Percentiles rank a stretch among this genome's conserved stretches.
Evolutionary conservation across 2,888 invertebrate genomes (phyloP).

Genomic region (Hoplodrina ambigua): DNA sequence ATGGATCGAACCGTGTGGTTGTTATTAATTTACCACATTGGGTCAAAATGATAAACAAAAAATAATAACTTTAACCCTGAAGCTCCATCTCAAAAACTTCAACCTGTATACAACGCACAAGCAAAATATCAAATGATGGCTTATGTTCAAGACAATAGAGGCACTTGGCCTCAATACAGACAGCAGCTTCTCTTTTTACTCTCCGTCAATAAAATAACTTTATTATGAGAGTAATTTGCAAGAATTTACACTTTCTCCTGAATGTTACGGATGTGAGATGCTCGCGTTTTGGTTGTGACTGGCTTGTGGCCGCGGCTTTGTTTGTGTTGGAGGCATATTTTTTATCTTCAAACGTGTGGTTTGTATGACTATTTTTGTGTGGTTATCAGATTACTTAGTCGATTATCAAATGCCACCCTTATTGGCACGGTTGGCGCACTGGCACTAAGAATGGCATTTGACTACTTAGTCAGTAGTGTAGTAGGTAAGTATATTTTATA

Average conservation of each 20-base stretch:
- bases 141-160: conserved; percentile 48
- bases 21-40: no score
- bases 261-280: conserved; percentile 38
- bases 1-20: no score
- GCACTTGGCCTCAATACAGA: conserved; percentile 45
- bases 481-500: no score
- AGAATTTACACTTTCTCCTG: conserved; percentile 55
- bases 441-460: no score
- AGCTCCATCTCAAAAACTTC: neutral
- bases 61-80: no score
- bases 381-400: no score
- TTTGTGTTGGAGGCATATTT: neutral
- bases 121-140: conserved; percentile 17
- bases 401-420: no score
- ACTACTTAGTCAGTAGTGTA: no score
- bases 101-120: conserved; percentile 20
- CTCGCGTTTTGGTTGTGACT: conserved; percentile 28
- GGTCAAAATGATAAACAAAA: no score
- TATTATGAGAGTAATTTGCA: conserved; percentile 54
- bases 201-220: conserved; percentile 52
- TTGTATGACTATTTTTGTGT: neutral
- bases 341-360: neutral
- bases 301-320: neutral
- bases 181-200: conserved; percentile 45
- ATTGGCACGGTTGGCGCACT: no score